These are phyloP conservation scores for Acridotheres tristis DNA, from an alignment of 2,797 vertebrate genomes.

Conservation along the genomic window DNA sequence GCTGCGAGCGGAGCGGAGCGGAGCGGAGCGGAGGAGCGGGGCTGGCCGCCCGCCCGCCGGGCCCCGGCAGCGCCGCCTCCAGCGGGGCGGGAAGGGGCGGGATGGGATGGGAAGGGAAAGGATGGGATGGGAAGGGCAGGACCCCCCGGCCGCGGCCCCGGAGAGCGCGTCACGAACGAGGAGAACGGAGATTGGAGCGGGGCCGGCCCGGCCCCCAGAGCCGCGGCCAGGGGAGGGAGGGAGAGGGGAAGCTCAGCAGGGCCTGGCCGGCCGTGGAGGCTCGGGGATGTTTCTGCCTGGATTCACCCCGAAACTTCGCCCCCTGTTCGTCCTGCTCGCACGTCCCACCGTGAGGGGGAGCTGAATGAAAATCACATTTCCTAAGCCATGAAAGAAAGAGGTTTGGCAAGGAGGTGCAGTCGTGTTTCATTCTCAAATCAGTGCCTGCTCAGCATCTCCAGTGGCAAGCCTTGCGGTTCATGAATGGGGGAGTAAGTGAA, in stretches of 20 bases:
- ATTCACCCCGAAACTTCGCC: rapidly evolving
- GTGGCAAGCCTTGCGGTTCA: background rate
- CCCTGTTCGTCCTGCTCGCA: background rate
- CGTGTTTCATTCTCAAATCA: rapidly evolving
- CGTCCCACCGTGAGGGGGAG: rapidly evolving
- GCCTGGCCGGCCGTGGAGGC: background rate
- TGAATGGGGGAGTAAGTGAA: background rate
- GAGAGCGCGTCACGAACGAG: background rate
- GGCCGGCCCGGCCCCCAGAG: background rate
- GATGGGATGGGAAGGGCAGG: background rate
- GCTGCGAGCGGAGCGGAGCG: background rate
- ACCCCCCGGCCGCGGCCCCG: background rate
- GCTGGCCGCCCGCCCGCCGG: background rate
- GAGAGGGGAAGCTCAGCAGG: background rate
- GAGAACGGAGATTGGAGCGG: background rate
- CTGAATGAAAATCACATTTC: rapidly evolving
- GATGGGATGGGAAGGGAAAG: background rate
- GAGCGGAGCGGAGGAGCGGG: background rate
- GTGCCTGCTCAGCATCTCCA: background rate
- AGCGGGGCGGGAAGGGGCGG: background rate
- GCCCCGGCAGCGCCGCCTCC: background rate
- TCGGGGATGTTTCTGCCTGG: rapidly evolving
- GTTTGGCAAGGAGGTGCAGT: rapidly evolving
- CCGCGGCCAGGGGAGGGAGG: background rate
- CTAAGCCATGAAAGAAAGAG: rapidly evolving